Evolutionary conservation across 2,113 vertebrate species (phyloP), one percentile per base, ranked within the genome.

Genomic region (Notiomystis cincta): DNA sequence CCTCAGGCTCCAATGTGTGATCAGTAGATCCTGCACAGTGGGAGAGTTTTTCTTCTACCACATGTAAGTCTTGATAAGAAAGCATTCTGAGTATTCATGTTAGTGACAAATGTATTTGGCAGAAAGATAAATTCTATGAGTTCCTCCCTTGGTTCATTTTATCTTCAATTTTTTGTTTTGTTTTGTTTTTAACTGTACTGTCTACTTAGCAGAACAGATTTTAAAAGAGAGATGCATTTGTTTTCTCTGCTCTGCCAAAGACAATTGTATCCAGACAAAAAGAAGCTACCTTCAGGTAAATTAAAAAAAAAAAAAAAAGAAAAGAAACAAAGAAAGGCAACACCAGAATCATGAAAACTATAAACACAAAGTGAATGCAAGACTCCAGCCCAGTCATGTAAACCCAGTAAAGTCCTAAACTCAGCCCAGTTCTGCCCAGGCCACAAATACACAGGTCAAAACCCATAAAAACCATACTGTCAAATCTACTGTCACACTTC

Each of bases 361-460:
- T 1, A 31, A 45, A 61, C 11, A 72, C 8, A 70, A 91, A 66
- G 0, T 1, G 3, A 71, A 67, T 1, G 1, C 15, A 10, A 11
- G 4, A 23, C 37, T 79, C 37, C 47, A 92, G 5, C 10, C 4
- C 10, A 15, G 28, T 22, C 37, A 70, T 0, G 0, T 2, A 62
- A 15, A 40, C 23, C 2, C 58, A 53, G 12, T 7, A n/a, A n/a
- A n/a, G n/a, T n/a, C n/a, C n/a, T n/a, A n/a, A 82, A 53, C 15
- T 14, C 60, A 70, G n/a, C 5, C 30, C 57, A 50, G 13, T 24
- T 48, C 50, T 80, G 37, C 27, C 15, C 25, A 77, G 30, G 16
- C 31, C 66, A 86, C 24, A 71, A 24, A 35, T 11, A 83, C 48
- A 40, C 1, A 5, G 22, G 37, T 69, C 53, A 51, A 57, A 86